Conservation (phyloP, 2,888 invertebrate genomes). For the Leptinotarsa peninsularis region DNA sequence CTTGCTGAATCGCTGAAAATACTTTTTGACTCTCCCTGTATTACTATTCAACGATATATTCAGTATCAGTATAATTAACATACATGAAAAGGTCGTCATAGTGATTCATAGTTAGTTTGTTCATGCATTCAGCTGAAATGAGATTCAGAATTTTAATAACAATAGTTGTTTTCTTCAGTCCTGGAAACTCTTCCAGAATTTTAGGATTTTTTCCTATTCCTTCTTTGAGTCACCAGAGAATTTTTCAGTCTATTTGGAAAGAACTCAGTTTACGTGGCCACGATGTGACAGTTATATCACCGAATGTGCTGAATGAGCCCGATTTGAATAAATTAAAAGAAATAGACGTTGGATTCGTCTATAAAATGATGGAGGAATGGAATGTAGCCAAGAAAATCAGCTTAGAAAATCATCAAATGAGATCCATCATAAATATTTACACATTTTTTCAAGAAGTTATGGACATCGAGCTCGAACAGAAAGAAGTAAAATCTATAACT, state of each 20-base stretch:
- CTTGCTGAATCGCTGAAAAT: no score
- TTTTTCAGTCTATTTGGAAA: conserved; percentile 35
- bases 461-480: neutral
- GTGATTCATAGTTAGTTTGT: no score
- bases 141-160: no score
- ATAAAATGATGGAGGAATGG: conserved; percentile 1
- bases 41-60: no score
- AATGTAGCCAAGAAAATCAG: neutral
- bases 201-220: conserved; percentile 8
- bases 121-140: no score
- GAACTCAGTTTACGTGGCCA: conserved; percentile 34
- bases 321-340: conserved; percentile 27
- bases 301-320: conserved; percentile 28
- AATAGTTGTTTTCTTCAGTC: no score
- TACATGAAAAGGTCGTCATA: no score
- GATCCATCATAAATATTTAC: neutral
- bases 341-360: conserved; percentile 16
- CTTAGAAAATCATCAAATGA: neutral
- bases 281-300: conserved; percentile 28
- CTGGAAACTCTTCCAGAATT: neutral
- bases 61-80: no score
- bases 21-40: no score
- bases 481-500: neutral
- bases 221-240: neutral
- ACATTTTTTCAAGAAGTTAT: neutral